Base-by-base conservation (phyloP, 2,888 invertebrate genomes). In the Pteria penguin region DNA sequence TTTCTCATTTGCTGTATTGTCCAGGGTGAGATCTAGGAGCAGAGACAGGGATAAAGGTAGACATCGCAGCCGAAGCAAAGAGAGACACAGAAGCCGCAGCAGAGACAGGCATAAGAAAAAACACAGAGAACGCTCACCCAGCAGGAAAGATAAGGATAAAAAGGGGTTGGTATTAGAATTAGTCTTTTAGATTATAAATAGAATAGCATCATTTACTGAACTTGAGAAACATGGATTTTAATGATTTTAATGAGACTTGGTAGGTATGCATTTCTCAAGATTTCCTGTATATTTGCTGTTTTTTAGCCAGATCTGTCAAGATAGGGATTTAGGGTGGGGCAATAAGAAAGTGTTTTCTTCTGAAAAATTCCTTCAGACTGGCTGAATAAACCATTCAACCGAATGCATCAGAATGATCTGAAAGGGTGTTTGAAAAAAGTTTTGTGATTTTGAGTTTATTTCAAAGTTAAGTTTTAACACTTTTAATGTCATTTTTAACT, bases 11-110 rank as follows among this genome's bases (percentile, higher is more conserved):
- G n/a, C n/a, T n/a, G n/a, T n/a, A n/a, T n/a, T n/a, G n/a, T n/a
- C n/a, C n/a, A 73, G 79, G 45, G 62, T 73, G n/a, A 61, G 82
- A 60, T 79, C 78, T 57, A 72, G 86, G 75, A 82, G 82, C 60
- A 72, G 84, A 36, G 82, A 84, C 33, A 65, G 86, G 1, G 81
- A 82, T n/a, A 75, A 84, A 32, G 78, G 84, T 65, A 71, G 84
- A 33, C 80, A 85, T 45, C 80, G 86, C 69, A 83, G 84, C 52
- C 78, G 84, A 8, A 79, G 80, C 45, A 74, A 73, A 18, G 78
- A 81, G 31, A 62, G 84, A 61, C 76, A 78, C 8, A 70, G 81
- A 65, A 83, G 82, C 69, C 75, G 79, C 52, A 82, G 82, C 58
- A 58, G 75, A 36, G 78, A 81, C 11, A 75, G 76, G 22, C 78